Evolutionary conservation across 2,113 vertebrate genomes (phyloP).

Genomic region (Esox niger): DNA sequence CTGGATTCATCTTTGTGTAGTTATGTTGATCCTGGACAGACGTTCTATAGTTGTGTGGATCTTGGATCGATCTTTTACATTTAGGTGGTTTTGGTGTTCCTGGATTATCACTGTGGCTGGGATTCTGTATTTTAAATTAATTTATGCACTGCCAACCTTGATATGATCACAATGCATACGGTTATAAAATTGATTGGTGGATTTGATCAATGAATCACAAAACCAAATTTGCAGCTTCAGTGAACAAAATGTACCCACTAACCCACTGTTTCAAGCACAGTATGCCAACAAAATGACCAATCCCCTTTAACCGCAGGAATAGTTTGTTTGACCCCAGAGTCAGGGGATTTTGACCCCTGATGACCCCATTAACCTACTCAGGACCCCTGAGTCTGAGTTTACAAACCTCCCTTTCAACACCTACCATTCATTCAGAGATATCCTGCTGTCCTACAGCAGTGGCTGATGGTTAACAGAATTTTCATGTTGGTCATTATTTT

Average conservation of each 20-base stretch:
- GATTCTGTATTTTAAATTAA: no score
- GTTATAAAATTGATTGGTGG: no score
- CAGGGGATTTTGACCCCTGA: conserved; percentile 7
- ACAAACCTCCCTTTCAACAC: conserved; percentile 21
- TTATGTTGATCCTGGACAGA: no score
- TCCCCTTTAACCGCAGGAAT: conserved; percentile 26
- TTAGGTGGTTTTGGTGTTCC: no score
- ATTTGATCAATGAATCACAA: not conserved
- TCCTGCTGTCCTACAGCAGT: not conserved
- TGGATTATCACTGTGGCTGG: no score
- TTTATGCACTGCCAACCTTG: no score
- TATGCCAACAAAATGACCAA: conserved; percentile 30
- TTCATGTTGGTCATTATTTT: not conserved
- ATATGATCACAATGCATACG: no score
- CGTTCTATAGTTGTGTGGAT: no score
- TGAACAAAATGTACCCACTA: not conserved
- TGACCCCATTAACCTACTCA: conserved; percentile 30
- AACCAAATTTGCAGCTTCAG: not conserved
- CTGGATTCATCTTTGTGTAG: no score
- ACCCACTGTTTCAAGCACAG: conserved; percentile 3
- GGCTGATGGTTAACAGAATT: not conserved
- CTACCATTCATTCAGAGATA: not conserved
- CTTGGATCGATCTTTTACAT: no score
- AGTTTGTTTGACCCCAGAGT: conserved; percentile 27
- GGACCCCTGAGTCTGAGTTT: conserved; percentile 18